Evolutionary conservation across 2,797 vertebrate species (phyloP).

Genomic region (Geotria australis): DNA sequence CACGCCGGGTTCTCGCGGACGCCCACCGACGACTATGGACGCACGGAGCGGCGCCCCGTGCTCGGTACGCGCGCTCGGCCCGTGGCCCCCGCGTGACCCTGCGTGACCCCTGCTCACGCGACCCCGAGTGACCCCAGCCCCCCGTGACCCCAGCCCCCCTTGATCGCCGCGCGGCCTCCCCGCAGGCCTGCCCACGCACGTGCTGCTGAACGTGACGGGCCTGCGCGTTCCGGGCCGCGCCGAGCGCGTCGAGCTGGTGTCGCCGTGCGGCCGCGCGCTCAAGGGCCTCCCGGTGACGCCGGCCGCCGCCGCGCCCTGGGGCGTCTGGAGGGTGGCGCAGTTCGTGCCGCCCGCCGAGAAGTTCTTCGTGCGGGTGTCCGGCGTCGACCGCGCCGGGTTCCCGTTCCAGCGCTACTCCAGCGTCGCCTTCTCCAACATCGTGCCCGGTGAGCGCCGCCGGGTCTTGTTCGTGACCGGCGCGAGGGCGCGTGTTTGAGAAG

Average conservation of each 20-base stretch:
- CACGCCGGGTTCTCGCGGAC: conserved; percentile 39
- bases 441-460: conserved; percentile 25
- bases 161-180: neutral
- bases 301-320: conserved; percentile 17
- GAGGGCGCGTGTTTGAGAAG: too few relatives aligned
- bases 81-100: too few relatives aligned
- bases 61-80: conserved; percentile 21
- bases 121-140: neutral
- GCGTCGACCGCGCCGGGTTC: conserved; percentile 35
- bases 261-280: conserved; percentile 28
- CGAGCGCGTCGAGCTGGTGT: conserved; percentile 36
- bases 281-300: conserved; percentile 16
- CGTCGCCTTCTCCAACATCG: conserved; percentile 45
- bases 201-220: conserved; percentile 44
- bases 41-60: conserved; percentile 32
- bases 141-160: neutral
- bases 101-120: neutral
- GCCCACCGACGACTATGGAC: conserved; percentile 21
- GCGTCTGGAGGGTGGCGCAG: conserved; percentile 36
- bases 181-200: conserved; percentile 41
- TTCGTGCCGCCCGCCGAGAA: conserved; percentile 34
- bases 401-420: conserved; percentile 52
- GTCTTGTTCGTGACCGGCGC: too few relatives aligned
- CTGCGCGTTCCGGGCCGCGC: conserved; percentile 29
- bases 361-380: conserved; percentile 54